phyloP scores from a whole-genome alignment of 2,113 vertebrate genomes.

The Sceloporus tristichus region DNA sequence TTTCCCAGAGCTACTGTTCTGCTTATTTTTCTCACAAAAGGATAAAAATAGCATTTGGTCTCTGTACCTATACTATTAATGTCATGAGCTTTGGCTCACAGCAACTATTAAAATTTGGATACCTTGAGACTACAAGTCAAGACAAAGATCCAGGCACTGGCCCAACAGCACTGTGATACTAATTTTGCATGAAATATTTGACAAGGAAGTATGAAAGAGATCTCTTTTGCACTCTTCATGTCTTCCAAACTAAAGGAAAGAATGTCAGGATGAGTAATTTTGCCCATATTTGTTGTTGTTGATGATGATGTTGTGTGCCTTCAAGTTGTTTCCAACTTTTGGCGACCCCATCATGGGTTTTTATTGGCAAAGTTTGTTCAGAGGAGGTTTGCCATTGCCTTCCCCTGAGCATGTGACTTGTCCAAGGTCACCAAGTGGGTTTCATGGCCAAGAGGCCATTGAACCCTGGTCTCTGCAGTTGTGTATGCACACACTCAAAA shows the following conservation, averaged over 20 bases:
- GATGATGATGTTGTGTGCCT: too few relatives aligned
- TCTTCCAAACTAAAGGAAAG: neutral
- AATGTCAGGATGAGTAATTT: too few relatives aligned
- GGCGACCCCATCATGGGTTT: too few relatives aligned
- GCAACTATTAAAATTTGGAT: neutral
- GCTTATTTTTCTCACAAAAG: too few relatives aligned
- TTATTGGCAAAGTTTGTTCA: too few relatives aligned
- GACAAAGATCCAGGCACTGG: neutral
- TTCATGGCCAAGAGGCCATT: too few relatives aligned
- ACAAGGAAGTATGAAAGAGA: neutral
- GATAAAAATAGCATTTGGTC: neutral
- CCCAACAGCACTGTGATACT: neutral
- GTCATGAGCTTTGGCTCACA: neutral
- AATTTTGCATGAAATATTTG: neutral
- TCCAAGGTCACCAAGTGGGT: too few relatives aligned
- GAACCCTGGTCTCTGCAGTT: neutral
- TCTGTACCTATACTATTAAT: neutral
- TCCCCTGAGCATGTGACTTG: too few relatives aligned
- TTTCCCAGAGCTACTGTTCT: too few relatives aligned
- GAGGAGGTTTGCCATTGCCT: too few relatives aligned
- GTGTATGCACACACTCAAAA: neutral
- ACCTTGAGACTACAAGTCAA: neutral
- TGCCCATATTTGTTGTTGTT: neutral
- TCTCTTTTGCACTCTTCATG: neutral
- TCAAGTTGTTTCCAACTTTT: too few relatives aligned